Conservation (phyloP, 2,797 vertebrate species). For the Alectoris magna region DNA sequence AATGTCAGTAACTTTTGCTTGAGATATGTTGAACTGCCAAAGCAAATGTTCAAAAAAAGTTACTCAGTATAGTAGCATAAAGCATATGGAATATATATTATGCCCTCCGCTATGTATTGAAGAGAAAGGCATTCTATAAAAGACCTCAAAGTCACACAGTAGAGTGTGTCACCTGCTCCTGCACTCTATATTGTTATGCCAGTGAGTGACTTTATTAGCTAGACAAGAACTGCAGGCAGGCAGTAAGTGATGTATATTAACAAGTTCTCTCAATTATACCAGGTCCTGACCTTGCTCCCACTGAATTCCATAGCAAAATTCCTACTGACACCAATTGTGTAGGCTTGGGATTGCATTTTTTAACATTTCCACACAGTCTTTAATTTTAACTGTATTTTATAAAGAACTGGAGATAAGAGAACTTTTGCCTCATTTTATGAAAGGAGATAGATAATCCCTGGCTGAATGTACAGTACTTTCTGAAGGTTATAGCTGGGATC, state of each 20-base stretch:
- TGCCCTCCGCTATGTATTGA: not conserved
- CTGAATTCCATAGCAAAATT: conserved; percentile 49
- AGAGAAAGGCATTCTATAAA: conserved; percentile 47
- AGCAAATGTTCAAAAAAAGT: not conserved
- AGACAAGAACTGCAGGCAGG: conserved; percentile 56
- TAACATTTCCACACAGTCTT: not conserved
- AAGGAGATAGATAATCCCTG: not conserved
- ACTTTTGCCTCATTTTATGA: not conserved
- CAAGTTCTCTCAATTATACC: conserved; percentile 65
- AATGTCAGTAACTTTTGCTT: not conserved
- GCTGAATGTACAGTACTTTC: not conserved
- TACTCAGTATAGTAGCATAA: conserved; percentile 14
- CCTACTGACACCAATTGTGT: not conserved
- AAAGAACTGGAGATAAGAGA: not conserved
- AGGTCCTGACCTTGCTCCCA: conserved; percentile 27
- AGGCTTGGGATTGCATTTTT: not conserved
- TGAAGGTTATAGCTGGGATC: conserved; percentile 2
- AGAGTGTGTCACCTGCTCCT: conserved; percentile 20
- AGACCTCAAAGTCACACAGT: conserved; percentile 48
- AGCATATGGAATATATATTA: conserved; percentile 48
- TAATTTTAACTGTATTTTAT: conserved; percentile 36
- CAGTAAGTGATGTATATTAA: conserved; percentile 66
- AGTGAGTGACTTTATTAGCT: conserved; percentile 62
- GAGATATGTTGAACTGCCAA: not conserved
- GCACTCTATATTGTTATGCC: conserved; percentile 63